These are phyloP conservation scores for Drosophila mercatorum DNA, from an alignment of 2,888 invertebrate species.

Conservation along the genomic window DNA sequence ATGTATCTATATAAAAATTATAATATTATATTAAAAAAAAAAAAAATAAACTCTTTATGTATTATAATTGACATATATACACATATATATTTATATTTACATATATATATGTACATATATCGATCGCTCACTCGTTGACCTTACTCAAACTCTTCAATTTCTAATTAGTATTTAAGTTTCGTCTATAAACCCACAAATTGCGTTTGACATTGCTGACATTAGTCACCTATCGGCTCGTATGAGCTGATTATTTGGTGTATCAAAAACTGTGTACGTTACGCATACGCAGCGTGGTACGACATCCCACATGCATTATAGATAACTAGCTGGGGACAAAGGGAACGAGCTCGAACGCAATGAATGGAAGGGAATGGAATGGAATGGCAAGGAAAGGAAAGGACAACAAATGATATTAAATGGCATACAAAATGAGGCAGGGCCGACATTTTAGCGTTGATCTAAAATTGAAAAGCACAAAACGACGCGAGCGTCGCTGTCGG, in stretches of 20 bases:
- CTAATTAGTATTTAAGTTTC: conserved; percentile 25
- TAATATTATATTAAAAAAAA: not conserved
- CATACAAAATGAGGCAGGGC: conserved; percentile 70
- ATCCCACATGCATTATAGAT: conserved; percentile 60
- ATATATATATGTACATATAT: not conserved
- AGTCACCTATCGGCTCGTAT: conserved; percentile 16
- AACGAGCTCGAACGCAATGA: conserved; percentile 22
- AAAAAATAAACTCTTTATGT: not conserved
- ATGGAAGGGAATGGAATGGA: not conserved
- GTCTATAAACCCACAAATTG: not conserved
- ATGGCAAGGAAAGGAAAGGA: conserved; percentile 27
- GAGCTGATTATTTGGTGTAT: conserved; percentile 16
- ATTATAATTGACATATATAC: not conserved
- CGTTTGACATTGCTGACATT: conserved; percentile 12
- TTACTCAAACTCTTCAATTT: not conserved
- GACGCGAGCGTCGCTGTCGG: conserved; percentile 13
- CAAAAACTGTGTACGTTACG: conserved; percentile 57
- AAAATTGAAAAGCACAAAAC: conserved; percentile 68
- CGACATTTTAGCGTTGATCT: conserved; percentile 65
- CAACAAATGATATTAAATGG: conserved; percentile 74
- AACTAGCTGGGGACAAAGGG: conserved; percentile 42
- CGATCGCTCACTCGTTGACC: not conserved
- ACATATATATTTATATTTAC: not conserved
- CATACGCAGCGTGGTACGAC: conserved; percentile 68
- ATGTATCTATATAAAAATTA: not conserved